These are phyloP conservation scores for Palaemon carinicauda DNA, from an alignment of 1,140 invertebrate species.

Conservation along the genomic window DNA sequence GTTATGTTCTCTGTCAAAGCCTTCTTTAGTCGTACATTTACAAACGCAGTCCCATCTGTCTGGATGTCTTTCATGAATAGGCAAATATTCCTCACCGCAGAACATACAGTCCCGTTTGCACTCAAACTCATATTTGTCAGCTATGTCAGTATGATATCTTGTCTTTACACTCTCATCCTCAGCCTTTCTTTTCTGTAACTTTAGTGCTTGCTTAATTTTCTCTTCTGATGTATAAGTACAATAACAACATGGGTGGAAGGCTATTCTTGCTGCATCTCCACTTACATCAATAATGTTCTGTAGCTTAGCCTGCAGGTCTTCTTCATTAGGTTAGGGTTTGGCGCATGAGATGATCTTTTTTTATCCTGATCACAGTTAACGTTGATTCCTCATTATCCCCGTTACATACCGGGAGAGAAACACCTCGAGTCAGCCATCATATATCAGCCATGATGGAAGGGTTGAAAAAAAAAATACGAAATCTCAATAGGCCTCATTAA, in stretches of 20 bases:
- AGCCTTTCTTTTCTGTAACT: too few relatives aligned
- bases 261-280: neutral
- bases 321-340: too few relatives aligned
- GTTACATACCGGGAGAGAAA: neutral
- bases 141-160: neutral
- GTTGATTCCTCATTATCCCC: neutral
- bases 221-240: conserved; percentile 6
- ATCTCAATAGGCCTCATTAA: too few relatives aligned
- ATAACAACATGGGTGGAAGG: neutral
- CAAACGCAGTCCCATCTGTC: neutral
- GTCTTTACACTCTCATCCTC: neutral
- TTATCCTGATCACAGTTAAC: neutral
- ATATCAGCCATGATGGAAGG: too few relatives aligned
- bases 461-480: too few relatives aligned
- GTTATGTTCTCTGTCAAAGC: neutral
- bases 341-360: neutral
- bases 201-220: too few relatives aligned
- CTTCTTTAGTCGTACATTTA: neutral
- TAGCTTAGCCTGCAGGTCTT: neutral
- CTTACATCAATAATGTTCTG: neutral
- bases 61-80: neutral
- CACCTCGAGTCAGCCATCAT: too few relatives aligned
- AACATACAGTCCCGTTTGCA: neutral
- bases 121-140: neutral
- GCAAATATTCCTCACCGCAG: neutral